A percentile compares a stretch with the other conserved stretches of the same genome.
These are phyloP conservation scores for Aselliscus stoliczkanus DNA, from an alignment of 2,797 vertebrate species.

Conservation along the genomic window DNA sequence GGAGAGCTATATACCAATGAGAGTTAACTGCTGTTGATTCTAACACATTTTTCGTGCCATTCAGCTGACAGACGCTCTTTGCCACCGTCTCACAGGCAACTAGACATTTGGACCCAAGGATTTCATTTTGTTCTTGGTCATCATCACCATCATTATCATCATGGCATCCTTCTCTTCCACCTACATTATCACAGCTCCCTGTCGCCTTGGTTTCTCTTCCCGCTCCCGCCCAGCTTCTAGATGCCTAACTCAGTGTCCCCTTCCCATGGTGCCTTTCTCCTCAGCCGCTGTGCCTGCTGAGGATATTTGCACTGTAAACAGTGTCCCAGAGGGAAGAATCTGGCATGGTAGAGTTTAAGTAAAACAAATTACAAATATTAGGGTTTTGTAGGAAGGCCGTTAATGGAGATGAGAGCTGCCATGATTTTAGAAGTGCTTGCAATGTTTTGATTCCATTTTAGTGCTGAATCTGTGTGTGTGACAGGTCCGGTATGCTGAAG, in stretches of 20 bases:
- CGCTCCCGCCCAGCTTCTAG: not conserved
- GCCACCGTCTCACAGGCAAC: not conserved
- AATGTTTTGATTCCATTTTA: not conserved
- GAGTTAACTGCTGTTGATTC: not conserved
- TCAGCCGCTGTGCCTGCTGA: not conserved
- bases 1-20: not conserved
- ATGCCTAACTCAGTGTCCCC: not conserved
- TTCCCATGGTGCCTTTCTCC: not conserved
- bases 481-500: not conserved
- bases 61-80: not conserved
- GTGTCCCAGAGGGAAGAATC: not conserved
- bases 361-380: not conserved
- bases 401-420: not conserved
- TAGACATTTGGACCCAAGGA: too few relatives aligned
- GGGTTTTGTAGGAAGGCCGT: not conserved
- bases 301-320: not conserved
- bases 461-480: not conserved
- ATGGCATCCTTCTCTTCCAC: too few relatives aligned
- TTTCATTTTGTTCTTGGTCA: not conserved
- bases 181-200: not conserved
- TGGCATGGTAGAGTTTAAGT: not conserved
- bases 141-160: not conserved
- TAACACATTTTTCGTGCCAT: not conserved
- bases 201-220: not conserved
- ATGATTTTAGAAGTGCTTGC: not conserved